These are phyloP conservation scores for Aphidius ervi DNA, from an alignment of 1,140 invertebrate species.

Conservation along the genomic window DNA sequence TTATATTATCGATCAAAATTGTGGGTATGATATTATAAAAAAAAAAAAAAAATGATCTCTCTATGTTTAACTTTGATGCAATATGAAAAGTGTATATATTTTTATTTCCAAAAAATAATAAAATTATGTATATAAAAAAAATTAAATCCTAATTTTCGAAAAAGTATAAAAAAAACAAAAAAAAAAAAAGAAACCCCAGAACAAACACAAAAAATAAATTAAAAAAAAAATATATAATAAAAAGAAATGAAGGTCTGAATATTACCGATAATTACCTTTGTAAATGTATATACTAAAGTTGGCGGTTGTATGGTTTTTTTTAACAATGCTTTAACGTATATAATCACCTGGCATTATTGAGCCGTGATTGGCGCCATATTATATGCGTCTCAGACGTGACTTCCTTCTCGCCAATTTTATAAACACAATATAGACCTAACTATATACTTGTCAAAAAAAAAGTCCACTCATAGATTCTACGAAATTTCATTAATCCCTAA, in stretches of 20 bases:
- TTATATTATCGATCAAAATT: slow-evolving; percentile 48
- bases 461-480: not conserved
- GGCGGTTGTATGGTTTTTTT: too few species aligned
- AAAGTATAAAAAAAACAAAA: slow-evolving; percentile 41
- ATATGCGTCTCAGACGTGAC: slow-evolving; percentile 20
- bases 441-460: not conserved
- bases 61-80: slow-evolving; percentile 45
- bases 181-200: too few species aligned
- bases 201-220: too few species aligned
- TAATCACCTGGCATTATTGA: slow-evolving; percentile 34
- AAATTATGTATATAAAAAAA: too few species aligned
- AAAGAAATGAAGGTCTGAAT: too few species aligned
- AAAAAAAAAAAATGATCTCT: slow-evolving; percentile 38
- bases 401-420: not conserved
- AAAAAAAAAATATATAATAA: too few species aligned
- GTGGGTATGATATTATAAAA: slow-evolving; percentile 34
- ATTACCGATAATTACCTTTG: slow-evolving; percentile 46
- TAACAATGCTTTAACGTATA: slow-evolving; percentile 20
- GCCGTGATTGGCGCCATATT: slow-evolving; percentile 23
- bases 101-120: too few species aligned
- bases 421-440: not conserved
- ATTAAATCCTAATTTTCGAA: slow-evolving; percentile 28
- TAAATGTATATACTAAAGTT: slow-evolving; percentile 16
- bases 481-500: not conserved
- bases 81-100: too few species aligned